Conservation (phyloP, 2,888 invertebrate species). For the Campopleginae sp. region DNA sequence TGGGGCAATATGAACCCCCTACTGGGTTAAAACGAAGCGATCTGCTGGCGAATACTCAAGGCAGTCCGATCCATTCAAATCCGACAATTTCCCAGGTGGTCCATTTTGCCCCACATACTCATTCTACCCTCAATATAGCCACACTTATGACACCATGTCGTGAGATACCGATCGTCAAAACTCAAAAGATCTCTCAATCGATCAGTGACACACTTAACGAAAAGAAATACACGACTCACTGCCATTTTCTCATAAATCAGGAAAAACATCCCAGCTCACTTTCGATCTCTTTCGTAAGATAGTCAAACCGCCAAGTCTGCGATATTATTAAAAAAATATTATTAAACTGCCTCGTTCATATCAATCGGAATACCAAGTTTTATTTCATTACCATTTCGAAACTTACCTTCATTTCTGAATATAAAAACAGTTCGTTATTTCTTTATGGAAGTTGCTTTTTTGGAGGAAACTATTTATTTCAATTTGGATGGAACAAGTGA, state of each 20-base stretch:
- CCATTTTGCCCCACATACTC: background rate
- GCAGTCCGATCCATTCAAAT: background rate
- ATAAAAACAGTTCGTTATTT: background rate
- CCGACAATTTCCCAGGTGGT: background rate
- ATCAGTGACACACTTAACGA: constrained; percentile 32
- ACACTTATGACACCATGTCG: background rate
- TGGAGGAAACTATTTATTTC: background rate
- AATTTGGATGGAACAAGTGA: background rate
- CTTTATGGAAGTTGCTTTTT: background rate
- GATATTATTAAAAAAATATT: background rate
- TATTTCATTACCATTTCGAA: background rate
- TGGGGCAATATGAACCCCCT: background rate
- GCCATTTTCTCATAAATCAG: background rate
- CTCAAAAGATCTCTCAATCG: constrained; percentile 11
- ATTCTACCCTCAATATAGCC: background rate
- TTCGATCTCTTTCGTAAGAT: background rate
- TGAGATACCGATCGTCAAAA: constrained; percentile 27
- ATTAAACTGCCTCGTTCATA: background rate
- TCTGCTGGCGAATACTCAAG: no score
- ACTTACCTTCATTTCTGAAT: background rate
- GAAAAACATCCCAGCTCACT: background rate
- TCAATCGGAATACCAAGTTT: background rate
- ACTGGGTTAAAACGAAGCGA: background rate
- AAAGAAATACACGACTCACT: constrained; percentile 2
- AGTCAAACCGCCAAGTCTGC: background rate